Base-by-base conservation (phyloP, 2,797 vertebrate species). In the Spinus pinus region DNA sequence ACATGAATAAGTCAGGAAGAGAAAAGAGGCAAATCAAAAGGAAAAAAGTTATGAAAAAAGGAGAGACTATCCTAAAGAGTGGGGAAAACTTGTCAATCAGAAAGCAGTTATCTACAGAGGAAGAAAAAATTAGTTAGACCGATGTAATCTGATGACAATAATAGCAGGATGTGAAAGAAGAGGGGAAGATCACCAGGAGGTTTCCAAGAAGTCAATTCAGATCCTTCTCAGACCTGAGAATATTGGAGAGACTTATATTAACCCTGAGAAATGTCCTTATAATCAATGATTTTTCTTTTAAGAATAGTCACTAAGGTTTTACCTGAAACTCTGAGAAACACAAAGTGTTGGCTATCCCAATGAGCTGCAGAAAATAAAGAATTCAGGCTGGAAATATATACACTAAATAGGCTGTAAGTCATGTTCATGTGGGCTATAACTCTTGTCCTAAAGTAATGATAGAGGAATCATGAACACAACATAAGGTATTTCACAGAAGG, bases 291-390 rank as follows among this genome's bases (percentile, higher is more conserved):
- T 78, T 74, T 13, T 49, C 7, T 69, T 72, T 69, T 37, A 56
- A 72, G 18, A 69, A 31, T 24, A 61, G 18, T 75, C 33, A 74
- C 31, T 56, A 27, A 70, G 9, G 3, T 58, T 79, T 90, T 64
- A 61, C 19, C 14, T 3, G 0, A 12, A 86, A 42, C 25, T 58
- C 28, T 58, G 60, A 84, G 37, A 84, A 83, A 44, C 27, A 58
- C 3, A 25, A 71, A 65, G 6, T 16, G 5, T 44, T 54, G 18
- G 1, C 5, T 14, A 18, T 10, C 2, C 3, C 9, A 16, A 18
- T 1, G 1, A 86, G 14, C 6, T 31, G 42, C 3, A 25, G 2
- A 58, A 86, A 90, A 30, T 20, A 30, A 0, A 78, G 20, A 78
- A 44, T 46, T 86, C 18, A 33, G 14, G 2, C 27, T 81, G 46